phyloP scores from a whole-genome alignment of 2,888 invertebrate genomes.

The Phoenoteleia sp. region DNA sequence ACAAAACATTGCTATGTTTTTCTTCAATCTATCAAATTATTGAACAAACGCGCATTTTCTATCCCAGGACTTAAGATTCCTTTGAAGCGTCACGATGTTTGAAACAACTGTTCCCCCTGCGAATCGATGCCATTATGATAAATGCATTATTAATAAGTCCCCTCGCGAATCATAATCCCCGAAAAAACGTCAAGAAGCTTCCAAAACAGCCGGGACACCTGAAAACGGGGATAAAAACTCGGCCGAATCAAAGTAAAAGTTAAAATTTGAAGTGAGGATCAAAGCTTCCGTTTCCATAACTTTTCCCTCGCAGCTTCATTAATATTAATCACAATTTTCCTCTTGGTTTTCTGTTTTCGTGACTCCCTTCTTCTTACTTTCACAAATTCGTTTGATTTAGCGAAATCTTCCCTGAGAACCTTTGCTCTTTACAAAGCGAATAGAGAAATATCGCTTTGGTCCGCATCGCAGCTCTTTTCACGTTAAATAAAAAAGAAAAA shows the following conservation, averaged over 20 bases:
- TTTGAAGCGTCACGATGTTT: background rate
- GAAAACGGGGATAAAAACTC: slow-evolving; percentile 13
- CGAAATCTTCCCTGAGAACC: slow-evolving; percentile 39
- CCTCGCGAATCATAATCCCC: background rate
- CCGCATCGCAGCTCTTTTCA: slow-evolving; percentile 41
- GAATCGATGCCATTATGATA: background rate
- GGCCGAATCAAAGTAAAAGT: slow-evolving; percentile 47
- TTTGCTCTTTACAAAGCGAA: slow-evolving; percentile 37
- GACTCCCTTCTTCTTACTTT: slow-evolving; percentile 28
- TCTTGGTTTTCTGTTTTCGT: slow-evolving; percentile 50
- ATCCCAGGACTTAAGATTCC: background rate
- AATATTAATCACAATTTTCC: slow-evolving; percentile 66
- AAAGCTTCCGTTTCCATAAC: slow-evolving; percentile 59
- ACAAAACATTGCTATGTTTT: no score
- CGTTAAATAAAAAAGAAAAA: slow-evolving; percentile 10
- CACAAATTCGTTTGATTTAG: slow-evolving; percentile 53
- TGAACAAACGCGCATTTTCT: no score
- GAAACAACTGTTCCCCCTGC: background rate
- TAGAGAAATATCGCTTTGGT: slow-evolving; percentile 37
- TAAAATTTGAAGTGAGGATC: slow-evolving; percentile 46
- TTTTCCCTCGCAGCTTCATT: slow-evolving; percentile 50
- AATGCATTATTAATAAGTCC: slow-evolving; percentile 27
- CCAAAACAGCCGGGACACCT: slow-evolving; percentile 9
- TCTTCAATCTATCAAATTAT: no score
- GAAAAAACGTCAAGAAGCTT: background rate